Conservation (phyloP, 2,888 invertebrate species). For the Meteorus colon region DNA sequence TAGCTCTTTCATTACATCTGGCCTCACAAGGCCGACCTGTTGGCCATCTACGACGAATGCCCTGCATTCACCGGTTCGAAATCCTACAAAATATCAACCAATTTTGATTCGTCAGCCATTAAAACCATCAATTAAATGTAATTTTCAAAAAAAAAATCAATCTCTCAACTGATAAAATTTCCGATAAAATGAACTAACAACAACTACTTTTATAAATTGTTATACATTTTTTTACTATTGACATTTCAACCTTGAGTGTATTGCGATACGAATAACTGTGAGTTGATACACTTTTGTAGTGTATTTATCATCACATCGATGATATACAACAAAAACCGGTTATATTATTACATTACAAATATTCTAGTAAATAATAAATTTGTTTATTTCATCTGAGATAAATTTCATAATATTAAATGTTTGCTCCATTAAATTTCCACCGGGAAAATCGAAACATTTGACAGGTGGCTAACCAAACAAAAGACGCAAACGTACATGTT, state of each 20-base stretch:
- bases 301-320: background rate
- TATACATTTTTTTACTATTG: background rate
- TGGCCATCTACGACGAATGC: conserved; percentile 92
- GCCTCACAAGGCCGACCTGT: conserved; percentile 91
- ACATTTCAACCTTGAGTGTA: background rate
- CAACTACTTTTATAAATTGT: background rate
- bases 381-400: background rate
- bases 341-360: background rate
- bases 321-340: background rate
- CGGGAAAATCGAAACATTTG: background rate
- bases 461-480: background rate
- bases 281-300: background rate
- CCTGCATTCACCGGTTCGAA: conserved; percentile 85
- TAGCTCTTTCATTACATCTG: conserved; percentile 88
- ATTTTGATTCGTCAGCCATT: background rate
- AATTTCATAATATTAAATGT: background rate
- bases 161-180: background rate
- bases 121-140: background rate
- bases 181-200: background rate
- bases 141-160: no score
- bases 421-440: background rate
- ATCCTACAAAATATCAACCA: conserved; percentile 75
- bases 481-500: background rate
- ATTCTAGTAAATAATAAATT: background rate
- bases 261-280: background rate